phyloP scores from a whole-genome alignment of 1,140 invertebrate species.

The Dreissena rostriformis region DNA sequence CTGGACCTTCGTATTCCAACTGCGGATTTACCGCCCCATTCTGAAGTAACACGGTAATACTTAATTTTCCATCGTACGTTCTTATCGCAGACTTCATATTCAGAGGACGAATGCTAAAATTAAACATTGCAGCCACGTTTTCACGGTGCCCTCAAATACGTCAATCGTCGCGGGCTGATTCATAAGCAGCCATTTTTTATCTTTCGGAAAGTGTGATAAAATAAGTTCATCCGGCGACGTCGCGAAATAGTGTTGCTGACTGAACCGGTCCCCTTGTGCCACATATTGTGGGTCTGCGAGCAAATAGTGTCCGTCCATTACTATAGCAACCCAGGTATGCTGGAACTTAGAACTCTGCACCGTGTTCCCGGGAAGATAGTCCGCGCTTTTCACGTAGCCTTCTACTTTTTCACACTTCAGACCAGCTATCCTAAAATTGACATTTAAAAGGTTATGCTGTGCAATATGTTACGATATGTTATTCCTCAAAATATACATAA shows the following conservation, averaged over 20 bases:
- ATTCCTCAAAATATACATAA: no score
- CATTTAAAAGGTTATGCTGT: no score
- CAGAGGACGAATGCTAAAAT: constrained; percentile 74
- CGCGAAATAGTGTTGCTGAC: constrained; percentile 72
- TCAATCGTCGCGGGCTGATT: constrained; percentile 66
- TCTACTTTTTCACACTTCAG: constrained; percentile 74
- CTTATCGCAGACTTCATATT: constrained; percentile 73
- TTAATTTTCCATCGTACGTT: constrained; percentile 73
- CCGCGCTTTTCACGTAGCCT: constrained; percentile 70
- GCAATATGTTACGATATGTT: no score
- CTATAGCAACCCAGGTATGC: constrained; percentile 73
- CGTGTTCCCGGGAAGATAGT: constrained; percentile 71
- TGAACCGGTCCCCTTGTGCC: constrained; percentile 68
- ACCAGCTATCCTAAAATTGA: constrained; percentile 64
- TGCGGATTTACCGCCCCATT: constrained; percentile 72
- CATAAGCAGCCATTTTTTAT: constrained; percentile 74
- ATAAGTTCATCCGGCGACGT: constrained; percentile 72
- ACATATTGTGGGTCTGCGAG: constrained; percentile 70
- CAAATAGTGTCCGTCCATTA: constrained; percentile 69
- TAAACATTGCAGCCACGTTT: constrained; percentile 76
- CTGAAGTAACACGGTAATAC: constrained; percentile 71
- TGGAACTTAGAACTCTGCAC: constrained; percentile 62
- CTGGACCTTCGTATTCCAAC: constrained; percentile 73
- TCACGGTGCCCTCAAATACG: constrained; percentile 69
- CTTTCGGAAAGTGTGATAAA: constrained; percentile 73